Evolutionary conservation across 2,113 vertebrate species (phyloP).

Genomic region (Carlito syrichta): DNA sequence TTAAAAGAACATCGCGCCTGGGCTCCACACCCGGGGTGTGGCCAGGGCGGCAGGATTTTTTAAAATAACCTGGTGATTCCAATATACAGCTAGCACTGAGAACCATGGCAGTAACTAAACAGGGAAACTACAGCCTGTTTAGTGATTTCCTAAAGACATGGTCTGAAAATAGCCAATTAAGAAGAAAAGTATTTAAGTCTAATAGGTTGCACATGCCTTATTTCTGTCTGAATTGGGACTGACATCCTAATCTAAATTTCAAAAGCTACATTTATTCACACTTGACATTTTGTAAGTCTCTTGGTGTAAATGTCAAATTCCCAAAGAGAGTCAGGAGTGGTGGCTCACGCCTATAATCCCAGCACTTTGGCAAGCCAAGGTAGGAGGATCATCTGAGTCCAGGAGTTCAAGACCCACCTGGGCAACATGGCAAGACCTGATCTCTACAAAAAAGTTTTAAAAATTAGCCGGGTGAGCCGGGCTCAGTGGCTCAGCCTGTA

Average conservation of each 20-base stretch:
- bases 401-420: too few species aligned
- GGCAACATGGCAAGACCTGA: too few species aligned
- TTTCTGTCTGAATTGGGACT: conserved; percentile 33
- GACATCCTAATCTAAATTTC: conserved; percentile 13
- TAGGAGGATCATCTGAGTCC: too few species aligned
- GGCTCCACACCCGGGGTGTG: background rate
- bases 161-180: conserved; percentile 26
- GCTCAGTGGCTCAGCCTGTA: too few species aligned
- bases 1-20: background rate
- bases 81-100: background rate
- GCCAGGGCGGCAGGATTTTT: background rate
- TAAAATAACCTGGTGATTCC: background rate
- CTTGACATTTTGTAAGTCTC: conserved; percentile 36
- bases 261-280: background rate
- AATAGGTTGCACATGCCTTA: background rate
- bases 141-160: background rate
- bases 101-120: background rate
- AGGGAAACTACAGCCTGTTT: background rate
- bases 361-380: too few species aligned
- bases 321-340: too few species aligned
- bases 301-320: background rate
- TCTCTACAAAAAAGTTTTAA: too few species aligned
- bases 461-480: too few species aligned
- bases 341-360: too few species aligned
- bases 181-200: conserved; percentile 3